These are phyloP conservation scores for Ormyrus pomaceus DNA, from an alignment of 2,888 invertebrate species.

Conservation along the genomic window DNA sequence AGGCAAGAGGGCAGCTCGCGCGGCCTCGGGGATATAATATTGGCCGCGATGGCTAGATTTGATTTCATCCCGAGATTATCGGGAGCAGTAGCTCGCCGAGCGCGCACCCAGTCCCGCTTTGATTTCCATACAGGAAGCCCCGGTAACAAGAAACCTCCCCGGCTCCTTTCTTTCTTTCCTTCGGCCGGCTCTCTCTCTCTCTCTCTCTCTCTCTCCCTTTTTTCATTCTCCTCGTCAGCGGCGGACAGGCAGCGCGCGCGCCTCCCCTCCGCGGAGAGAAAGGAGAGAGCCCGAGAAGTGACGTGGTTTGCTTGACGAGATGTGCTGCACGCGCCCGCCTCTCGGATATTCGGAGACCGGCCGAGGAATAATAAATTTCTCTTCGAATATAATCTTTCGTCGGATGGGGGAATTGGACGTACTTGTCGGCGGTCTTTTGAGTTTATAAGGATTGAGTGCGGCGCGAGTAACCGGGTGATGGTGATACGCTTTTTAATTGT, in stretches of 20 bases:
- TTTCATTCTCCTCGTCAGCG: slow-evolving; percentile 55
- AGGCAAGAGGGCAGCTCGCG: slow-evolving; percentile 1
- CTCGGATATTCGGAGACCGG: slow-evolving; percentile 27
- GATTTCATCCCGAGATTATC: slow-evolving; percentile 72
- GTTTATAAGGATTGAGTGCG: no score
- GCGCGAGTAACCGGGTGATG: no score
- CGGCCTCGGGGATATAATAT: slow-evolving; percentile 33
- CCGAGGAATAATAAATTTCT: slow-evolving; percentile 43
- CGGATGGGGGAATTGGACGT: neutral
- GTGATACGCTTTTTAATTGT: no score
- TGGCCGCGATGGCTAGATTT: slow-evolving; percentile 63
- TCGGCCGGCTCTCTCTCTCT: slow-evolving; percentile 22
- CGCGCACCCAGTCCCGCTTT: slow-evolving; percentile 52
- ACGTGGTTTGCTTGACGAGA: slow-evolving; percentile 42
- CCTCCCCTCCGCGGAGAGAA: slow-evolving; percentile 33
- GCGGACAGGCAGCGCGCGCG: slow-evolving; percentile 51
- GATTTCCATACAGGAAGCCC: slow-evolving; percentile 75
- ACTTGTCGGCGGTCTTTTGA: no score
- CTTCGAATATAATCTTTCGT: neutral
- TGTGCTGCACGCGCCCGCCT: slow-evolving; percentile 21
- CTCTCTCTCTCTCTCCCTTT: slow-evolving; percentile 19
- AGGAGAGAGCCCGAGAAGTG: slow-evolving; percentile 42
- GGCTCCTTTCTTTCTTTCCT: slow-evolving; percentile 40
- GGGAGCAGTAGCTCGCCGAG: slow-evolving; percentile 49
- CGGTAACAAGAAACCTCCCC: slow-evolving; percentile 72